Evolutionary conservation across 2,797 vertebrate species (phyloP).

Genomic region (Simalia tracyae): DNA sequence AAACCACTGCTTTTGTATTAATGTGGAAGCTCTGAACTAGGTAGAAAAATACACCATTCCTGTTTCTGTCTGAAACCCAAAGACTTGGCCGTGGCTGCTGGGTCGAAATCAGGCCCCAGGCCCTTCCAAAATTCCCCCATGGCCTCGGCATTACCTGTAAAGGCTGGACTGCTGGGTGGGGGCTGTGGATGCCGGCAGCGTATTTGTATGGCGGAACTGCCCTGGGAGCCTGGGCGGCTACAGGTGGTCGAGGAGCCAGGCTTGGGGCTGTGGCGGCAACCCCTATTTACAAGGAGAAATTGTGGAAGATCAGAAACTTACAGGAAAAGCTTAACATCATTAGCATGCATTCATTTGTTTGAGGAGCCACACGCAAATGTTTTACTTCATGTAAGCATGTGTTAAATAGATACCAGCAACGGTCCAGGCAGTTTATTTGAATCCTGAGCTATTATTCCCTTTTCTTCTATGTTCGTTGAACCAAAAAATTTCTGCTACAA

Average conservation of each 20-base stretch:
- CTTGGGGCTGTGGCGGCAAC: conserved; percentile 78
- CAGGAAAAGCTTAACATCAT: not conserved
- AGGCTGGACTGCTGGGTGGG: conserved; percentile 88
- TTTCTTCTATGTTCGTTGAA: not conserved
- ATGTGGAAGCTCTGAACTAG: not conserved
- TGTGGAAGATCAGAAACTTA: not conserved
- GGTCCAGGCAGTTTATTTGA: not conserved
- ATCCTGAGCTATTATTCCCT: not conserved
- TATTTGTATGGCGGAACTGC: conserved; percentile 95
- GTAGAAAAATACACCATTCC: no score
- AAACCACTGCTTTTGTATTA: not conserved
- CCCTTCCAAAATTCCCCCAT: not conserved
- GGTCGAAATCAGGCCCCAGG: not conserved
- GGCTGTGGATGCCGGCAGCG: conserved; percentile 86
- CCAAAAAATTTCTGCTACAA: not conserved
- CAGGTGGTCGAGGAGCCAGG: conserved; percentile 85
- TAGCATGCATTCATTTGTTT: rapidly evolving
- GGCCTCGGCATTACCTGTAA: conserved; percentile 81
- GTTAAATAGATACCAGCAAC: not conserved
- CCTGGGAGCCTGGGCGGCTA: conserved; percentile 85
- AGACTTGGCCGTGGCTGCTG: not conserved
- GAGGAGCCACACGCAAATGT: not conserved
- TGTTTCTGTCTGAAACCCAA: not conserved
- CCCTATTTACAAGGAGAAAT: conserved; percentile 55
- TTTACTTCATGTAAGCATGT: not conserved